A percentile compares a stretch with the other conserved stretches of the same genome.
Conservation (phyloP, 2,888 invertebrate genomes). For the Ophion ellenae region DNA sequence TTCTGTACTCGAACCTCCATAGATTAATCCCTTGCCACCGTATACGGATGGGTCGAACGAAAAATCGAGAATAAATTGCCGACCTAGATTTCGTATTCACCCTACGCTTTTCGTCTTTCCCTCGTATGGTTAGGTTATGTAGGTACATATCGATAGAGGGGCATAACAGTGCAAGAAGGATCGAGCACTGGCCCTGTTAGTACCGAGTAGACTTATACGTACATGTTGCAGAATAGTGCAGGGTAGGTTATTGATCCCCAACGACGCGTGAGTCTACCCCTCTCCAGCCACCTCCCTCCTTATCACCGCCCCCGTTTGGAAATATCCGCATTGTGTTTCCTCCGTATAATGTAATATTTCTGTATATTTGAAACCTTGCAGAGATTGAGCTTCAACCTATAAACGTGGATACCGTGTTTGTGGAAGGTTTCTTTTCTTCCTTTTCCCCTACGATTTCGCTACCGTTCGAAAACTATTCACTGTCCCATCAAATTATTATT, state of each 20-base stretch:
- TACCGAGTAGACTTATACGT: constrained; percentile 1
- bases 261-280: constrained; percentile 67
- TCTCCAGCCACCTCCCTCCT: constrained; percentile 70
- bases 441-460: background rate
- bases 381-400: background rate
- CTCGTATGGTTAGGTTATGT: background rate
- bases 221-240: constrained; percentile 55
- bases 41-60: background rate
- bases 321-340: constrained; percentile 77
- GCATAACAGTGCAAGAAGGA: constrained; percentile 5
- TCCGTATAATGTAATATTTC: constrained; percentile 13
- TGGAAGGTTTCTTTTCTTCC: background rate
- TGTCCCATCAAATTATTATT: background rate
- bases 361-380: background rate
- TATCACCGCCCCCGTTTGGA: constrained; percentile 69
- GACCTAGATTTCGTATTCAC: constrained; percentile 30
- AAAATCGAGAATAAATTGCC: constrained; percentile 19
- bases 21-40: background rate
- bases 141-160: background rate
- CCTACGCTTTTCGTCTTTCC: constrained; percentile 26
- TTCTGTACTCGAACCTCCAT: background rate
- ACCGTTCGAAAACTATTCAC: background rate
- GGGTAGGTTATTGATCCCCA: constrained; percentile 79
- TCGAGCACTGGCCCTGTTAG: constrained; percentile 25
- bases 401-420: background rate